Percentiles rank a stretch among this genome's conserved stretches.
Evolutionary conservation across 2,888 invertebrate genomes (phyloP).

Genomic region (Sisyra nigra): DNA sequence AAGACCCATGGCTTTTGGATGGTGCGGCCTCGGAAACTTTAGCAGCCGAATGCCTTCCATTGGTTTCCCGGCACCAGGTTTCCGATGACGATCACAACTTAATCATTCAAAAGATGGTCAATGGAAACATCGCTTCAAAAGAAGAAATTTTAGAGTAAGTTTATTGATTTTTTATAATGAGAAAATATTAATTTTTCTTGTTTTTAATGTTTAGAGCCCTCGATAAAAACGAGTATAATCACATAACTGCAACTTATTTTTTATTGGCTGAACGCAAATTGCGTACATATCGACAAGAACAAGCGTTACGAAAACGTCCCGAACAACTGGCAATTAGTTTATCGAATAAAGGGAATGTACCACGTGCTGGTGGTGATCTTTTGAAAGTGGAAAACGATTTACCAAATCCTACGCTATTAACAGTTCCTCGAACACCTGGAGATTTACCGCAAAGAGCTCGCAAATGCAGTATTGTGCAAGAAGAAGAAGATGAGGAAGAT

Average conservation of each 20-base stretch:
- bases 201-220: no score
- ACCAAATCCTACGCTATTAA: slow-evolving; percentile 27
- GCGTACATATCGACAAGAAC: slow-evolving; percentile 56
- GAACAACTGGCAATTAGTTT: slow-evolving; percentile 25
- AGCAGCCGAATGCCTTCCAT: slow-evolving; percentile 49
- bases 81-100: slow-evolving; percentile 81
- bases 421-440: slow-evolving; percentile 50
- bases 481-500: slow-evolving; percentile 85
- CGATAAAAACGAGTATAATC: slow-evolving; percentile 93
- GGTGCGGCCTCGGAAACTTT: slow-evolving; percentile 32
- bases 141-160: slow-evolving; percentile 81
- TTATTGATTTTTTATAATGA: background rate
- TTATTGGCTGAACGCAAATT: slow-evolving; percentile 87
- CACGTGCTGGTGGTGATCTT: slow-evolving; percentile 13
- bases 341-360: slow-evolving; percentile 19
- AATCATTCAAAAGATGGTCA: slow-evolving; percentile 91
- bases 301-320: slow-evolving; percentile 28
- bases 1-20: slow-evolving; percentile 67
- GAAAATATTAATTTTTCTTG: background rate
- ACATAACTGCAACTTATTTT: slow-evolving; percentile 96
- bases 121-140: slow-evolving; percentile 85
- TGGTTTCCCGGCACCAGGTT: slow-evolving; percentile 79
- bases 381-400: slow-evolving; percentile 19
- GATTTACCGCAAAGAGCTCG: slow-evolving; percentile 56
- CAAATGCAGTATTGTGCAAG: slow-evolving; percentile 84